Conservation (phyloP, 2,113 vertebrate species). For the Leptobrachium leishanense region DNA sequence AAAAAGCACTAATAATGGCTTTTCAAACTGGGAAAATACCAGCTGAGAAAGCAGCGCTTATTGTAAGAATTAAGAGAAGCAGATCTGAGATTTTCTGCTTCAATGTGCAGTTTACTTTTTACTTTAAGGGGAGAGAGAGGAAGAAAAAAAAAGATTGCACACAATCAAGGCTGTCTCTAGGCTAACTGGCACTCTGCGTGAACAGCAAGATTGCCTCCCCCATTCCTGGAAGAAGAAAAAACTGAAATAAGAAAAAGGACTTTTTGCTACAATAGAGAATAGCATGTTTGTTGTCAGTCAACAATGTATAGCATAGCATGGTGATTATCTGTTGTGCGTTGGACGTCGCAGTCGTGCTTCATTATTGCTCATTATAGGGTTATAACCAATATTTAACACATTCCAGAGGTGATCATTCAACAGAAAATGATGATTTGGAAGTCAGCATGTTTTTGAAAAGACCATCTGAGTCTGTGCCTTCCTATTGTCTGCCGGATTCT, state of each 20-base stretch:
- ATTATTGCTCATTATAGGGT: too few relatives aligned
- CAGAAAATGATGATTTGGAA: too few relatives aligned
- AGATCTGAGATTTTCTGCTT: slow-evolving; percentile 30
- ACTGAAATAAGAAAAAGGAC: neutral
- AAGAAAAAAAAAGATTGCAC: slow-evolving; percentile 9
- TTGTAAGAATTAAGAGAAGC: slow-evolving; percentile 17
- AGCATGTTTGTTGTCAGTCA: neutral
- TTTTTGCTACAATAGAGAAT: neutral
- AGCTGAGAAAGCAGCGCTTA: slow-evolving; percentile 24
- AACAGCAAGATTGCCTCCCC: neutral
- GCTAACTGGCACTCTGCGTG: neutral
- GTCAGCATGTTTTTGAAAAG: too few relatives aligned
- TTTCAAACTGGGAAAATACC: slow-evolving; percentile 27
- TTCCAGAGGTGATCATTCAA: too few relatives aligned
- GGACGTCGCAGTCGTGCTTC: too few relatives aligned
- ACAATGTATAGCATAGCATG: neutral
- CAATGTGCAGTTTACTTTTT: slow-evolving; percentile 1
- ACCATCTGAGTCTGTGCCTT: too few relatives aligned
- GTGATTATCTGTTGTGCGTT: neutral
- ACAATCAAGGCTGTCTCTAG: neutral
- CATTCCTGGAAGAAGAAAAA: neutral
- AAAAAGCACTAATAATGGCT: slow-evolving; percentile 19
- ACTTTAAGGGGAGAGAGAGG: neutral
- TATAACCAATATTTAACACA: too few relatives aligned
- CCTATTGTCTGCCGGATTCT: too few relatives aligned